Evolutionary conservation across 2,888 invertebrate genomes (phyloP), one percentile per base, ranked within the genome.

Genomic region (Pristionchus maxplancki): DNA sequence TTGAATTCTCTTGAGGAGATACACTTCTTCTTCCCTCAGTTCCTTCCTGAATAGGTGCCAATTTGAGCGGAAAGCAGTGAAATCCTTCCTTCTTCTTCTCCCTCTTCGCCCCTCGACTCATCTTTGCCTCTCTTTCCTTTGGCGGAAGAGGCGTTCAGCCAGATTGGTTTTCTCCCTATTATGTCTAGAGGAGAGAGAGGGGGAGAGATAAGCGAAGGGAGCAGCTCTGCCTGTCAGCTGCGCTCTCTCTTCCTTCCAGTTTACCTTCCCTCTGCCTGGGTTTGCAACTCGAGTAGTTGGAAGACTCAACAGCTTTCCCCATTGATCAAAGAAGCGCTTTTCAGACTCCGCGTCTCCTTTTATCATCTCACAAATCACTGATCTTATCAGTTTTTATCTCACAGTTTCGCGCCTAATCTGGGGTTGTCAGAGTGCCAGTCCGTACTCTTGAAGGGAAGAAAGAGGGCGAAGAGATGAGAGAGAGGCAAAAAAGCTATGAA

Each of bases 31-130:
- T 37, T 37, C 74, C 44, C n/a, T 44, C 74, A 71, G 34, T 37
- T 37, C 37, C 31, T 37, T 71, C 37, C 37, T n/a, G 74, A 78
- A 78, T 78, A 44, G 74, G 44, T 78, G 74, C 74, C 74, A 78
- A 78, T 78, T 78, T 44, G 44, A 13, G 40, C 74, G 40, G 44
- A 78, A 78, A 17, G 44, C 9, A 40, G 44, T n/a, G 74, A 78
- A 44, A 44, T 78, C 44, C 74, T 44, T 71, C 37, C 15, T 17
- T 71, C 71, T 71, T 37, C 71, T 37, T 44, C 40, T 78, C 74
- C 44, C 9, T 44, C 24, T 44, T n/a, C n/a, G 8, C 40, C 8
- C 11, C 40, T 37, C 44, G 74, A 40, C 67, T 71, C 67, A 71
- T 71, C 67, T 71, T 64, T 64, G 64, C 64, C 67, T 37, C 67